phyloP scores from a whole-genome alignment of 2,797 vertebrate genomes.

The Heliangelus exortis region DNA sequence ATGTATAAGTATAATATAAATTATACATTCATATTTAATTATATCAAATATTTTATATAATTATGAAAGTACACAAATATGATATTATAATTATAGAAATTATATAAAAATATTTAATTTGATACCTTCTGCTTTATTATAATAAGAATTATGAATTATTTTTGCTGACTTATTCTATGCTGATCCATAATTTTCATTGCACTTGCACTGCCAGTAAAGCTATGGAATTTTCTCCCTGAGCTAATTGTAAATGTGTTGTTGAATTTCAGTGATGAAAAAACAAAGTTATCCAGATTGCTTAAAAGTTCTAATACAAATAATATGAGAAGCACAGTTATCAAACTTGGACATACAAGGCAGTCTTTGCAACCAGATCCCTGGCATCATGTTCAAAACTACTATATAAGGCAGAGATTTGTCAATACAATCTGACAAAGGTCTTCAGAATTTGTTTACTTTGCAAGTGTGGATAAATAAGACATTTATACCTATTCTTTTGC shows the following conservation, averaged over 20 bases:
- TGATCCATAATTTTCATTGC: not conserved
- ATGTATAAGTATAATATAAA: no score
- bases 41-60: no score
- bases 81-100: no score
- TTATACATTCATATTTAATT: no score
- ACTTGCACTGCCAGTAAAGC: not conserved
- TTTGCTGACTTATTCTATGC: not conserved
- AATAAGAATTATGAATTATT: not conserved
- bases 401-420: not conserved
- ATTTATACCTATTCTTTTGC: not conserved
- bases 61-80: no score
- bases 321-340: not conserved
- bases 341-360: not conserved
- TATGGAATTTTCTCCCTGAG: not conserved
- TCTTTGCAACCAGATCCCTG: not conserved
- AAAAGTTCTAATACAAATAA: not conserved
- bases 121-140: not conserved
- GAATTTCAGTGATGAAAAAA: not conserved
- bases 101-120: not conserved
- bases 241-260: not conserved
- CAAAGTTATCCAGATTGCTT: not conserved
- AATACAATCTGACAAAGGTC: not conserved
- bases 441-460: not conserved
- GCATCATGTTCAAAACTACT: not conserved
- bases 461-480: not conserved